Base-by-base conservation (phyloP, 1,140 invertebrate genomes). In the Nasonia vitripennis region DNA sequence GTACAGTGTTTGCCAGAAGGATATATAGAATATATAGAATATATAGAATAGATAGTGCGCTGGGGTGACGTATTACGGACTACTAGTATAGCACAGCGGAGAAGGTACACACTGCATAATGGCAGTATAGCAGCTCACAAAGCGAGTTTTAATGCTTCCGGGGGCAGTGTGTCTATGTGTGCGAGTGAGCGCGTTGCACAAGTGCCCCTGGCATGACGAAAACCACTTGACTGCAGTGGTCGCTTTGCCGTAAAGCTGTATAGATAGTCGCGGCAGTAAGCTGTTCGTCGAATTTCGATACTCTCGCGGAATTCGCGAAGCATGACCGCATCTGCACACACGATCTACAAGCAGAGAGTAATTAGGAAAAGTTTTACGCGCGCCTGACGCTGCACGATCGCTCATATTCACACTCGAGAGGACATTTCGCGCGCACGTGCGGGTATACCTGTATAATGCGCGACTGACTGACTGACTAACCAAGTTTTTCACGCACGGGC, bases 161-260 rank as follows among this genome's bases (percentile, higher is more conserved):
- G 77, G 81, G 45, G 86, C 81, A 55, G 86, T 78, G 34, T 37
- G 34, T 37, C 27, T 27, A 6, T 37, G 34, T 37, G 34, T 5
- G 34, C 5, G 3, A 4, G 34, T 37, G 3, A 4, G 34, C 5
- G 34, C 5, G 31, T 78, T 78, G 78, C 86, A 86, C 87, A 88
- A 89, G 87, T 87, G 86, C 84, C 86, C 79, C 20, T 85, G 88
- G 81, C 17, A 87, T 87, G 87, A 88, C 88, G 86, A 89, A 87
- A 90, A 87, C 86, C 90, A 89, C 89, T 90, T 90, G 89, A 90
- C 89, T 89, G 55, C 17, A 62, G 55, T 6, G n/a, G 55, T 62
- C 55, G 14, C 17, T 14, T 74, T 11, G 31, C 27, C 27, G 27
- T 31, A 31, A 37, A 37, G 34, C 34, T 37, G 34, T 37, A 37